phyloP scores from a whole-genome alignment of 1,140 invertebrate species.

The Pinna nobilis region DNA sequence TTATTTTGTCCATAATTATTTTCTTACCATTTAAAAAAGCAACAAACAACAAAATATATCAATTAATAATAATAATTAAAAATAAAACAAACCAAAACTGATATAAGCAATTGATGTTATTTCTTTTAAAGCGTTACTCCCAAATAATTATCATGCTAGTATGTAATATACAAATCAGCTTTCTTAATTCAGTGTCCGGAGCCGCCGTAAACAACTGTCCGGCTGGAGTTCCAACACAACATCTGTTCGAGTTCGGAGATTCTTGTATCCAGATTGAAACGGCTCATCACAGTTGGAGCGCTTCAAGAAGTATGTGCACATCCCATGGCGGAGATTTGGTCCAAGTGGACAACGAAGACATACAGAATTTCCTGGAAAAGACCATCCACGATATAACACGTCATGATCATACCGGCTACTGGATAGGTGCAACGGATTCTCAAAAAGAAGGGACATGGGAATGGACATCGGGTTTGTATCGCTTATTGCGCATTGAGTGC shows the following conservation, averaged over 20 bases:
- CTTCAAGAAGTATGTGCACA: background rate
- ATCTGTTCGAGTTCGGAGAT: background rate
- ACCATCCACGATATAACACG: background rate
- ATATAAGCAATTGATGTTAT: no score
- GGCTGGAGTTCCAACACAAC: no score
- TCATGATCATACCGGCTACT: background rate
- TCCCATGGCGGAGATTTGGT: conserved; percentile 6
- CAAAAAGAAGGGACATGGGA: conserved; percentile 8
- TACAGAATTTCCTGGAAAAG: conserved; percentile 3
- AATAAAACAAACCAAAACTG: no score
- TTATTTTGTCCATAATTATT: no score
- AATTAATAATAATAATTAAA: no score
- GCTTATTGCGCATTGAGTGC: background rate
- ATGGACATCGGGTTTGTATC: conserved; percentile 5
- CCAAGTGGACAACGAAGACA: background rate
- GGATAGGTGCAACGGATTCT: conserved; percentile 3
- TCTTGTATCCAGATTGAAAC: background rate
- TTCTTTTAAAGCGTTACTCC: no score
- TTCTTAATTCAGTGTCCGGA: no score
- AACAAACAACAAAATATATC: no score
- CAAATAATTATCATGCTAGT: no score
- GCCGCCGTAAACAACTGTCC: no score
- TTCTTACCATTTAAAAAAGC: no score
- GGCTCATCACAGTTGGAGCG: background rate
- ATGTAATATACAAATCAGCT: no score